These are phyloP conservation scores for Diaphora mendica DNA, from an alignment of 2,888 invertebrate genomes.

Conservation along the genomic window DNA sequence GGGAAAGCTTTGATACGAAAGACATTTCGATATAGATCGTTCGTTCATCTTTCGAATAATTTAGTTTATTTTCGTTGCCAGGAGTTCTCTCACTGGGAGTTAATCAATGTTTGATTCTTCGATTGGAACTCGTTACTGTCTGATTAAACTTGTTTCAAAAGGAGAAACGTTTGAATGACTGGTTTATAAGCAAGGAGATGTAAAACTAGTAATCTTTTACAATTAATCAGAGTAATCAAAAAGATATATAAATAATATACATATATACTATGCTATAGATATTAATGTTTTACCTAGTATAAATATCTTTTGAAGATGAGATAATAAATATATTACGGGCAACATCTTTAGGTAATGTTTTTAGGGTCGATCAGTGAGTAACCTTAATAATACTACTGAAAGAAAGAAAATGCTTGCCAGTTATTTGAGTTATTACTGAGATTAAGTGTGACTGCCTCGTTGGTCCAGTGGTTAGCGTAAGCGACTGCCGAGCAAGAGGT, in stretches of 20 bases:
- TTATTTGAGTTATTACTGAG: neutral
- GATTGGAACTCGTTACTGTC: constrained; percentile 24
- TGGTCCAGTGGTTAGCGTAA: too few species aligned
- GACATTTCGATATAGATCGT: constrained; percentile 37
- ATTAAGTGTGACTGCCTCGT: too few species aligned
- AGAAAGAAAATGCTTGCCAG: too few species aligned
- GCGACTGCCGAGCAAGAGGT: too few species aligned
- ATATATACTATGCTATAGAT: too few species aligned
- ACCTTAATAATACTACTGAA: neutral
- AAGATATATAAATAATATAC: too few species aligned
- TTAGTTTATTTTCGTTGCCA: constrained; percentile 37
- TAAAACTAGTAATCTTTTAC: constrained; percentile 11
- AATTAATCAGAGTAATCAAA: neutral
- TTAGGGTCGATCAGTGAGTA: neutral
- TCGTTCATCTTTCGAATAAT: constrained; percentile 19
- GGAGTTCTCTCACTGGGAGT: constrained; percentile 10
- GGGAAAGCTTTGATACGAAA: constrained; percentile 33
- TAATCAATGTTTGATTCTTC: constrained; percentile 34
- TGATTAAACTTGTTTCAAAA: constrained; percentile 33
- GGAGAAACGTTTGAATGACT: constrained; percentile 10
- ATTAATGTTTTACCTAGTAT: too few species aligned
- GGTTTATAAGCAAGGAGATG: neutral
- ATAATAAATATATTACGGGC: too few species aligned
- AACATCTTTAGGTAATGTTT: too few species aligned
- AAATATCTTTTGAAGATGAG: too few species aligned